Evolutionary conservation across 2,113 vertebrate species (phyloP).

Genomic region (Pluvialis apricaria): DNA sequence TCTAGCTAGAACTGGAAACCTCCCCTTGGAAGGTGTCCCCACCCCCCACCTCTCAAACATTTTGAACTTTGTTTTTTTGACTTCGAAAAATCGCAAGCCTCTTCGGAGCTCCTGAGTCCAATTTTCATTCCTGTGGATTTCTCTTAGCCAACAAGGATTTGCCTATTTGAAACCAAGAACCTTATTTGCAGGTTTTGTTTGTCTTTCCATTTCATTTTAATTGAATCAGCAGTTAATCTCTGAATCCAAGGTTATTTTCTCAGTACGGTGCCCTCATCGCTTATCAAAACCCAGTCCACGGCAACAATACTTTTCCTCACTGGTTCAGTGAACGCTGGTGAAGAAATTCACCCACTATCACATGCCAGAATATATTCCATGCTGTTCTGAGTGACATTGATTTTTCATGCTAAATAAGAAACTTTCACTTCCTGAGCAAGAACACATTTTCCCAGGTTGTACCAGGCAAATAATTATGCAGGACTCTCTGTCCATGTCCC

Average conservation of each 20-base stretch:
- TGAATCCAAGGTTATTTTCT: neutral
- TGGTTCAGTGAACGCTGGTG: neutral
- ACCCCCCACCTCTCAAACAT: neutral
- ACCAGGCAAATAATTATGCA: neutral
- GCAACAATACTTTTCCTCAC: neutral
- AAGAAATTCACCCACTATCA: neutral
- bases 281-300: neutral
- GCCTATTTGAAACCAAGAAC: neutral
- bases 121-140: conserved; percentile 32
- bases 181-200: conserved; percentile 9
- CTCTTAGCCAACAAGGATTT: neutral
- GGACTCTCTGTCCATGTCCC: neutral
- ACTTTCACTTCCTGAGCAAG: neutral
- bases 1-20: neutral
- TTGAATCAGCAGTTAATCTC: neutral
- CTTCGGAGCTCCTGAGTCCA: neutral
- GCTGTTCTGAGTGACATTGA: neutral
- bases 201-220: neutral
- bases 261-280: neutral
- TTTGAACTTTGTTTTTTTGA: neutral
- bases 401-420: neutral
- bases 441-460: neutral
- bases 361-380: neutral
- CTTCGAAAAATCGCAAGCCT: neutral
- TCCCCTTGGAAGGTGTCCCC: neutral